phyloP scores from a whole-genome alignment of 2,113 vertebrate species.

The Daboia siamensis region DNA sequence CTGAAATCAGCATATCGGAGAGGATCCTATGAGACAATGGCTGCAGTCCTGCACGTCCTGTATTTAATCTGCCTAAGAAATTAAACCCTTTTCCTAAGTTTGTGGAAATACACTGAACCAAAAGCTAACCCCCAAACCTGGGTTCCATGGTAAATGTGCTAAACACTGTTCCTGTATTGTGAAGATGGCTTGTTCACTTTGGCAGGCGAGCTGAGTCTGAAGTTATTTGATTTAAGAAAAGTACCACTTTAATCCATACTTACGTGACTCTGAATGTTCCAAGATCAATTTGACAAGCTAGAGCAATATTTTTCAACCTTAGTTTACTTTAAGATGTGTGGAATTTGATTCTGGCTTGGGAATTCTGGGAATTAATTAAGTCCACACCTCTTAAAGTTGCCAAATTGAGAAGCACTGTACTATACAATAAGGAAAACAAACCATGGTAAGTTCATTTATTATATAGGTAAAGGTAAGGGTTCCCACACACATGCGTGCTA shows the following conservation, averaged over 20 bases:
- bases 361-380: neutral
- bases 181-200: neutral
- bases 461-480: neutral
- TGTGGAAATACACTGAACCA: neutral
- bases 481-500: no score
- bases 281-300: neutral
- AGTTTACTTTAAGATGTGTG: neutral
- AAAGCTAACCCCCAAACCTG: neutral
- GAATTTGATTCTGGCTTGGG: neutral
- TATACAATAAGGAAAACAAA: neutral
- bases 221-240: neutral
- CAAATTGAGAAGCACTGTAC: neutral
- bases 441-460: neutral
- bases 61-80: neutral
- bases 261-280: neutral
- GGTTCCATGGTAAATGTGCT: neutral
- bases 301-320: neutral
- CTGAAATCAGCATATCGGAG: neutral
- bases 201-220: neutral
- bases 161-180: neutral
- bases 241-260: neutral
- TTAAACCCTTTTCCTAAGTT: neutral
- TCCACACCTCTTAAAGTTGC: neutral
- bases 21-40: neutral
- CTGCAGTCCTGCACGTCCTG: neutral